Base-by-base conservation (phyloP, 2,797 vertebrate genomes). In the Gadopsis bispinosus region DNA sequence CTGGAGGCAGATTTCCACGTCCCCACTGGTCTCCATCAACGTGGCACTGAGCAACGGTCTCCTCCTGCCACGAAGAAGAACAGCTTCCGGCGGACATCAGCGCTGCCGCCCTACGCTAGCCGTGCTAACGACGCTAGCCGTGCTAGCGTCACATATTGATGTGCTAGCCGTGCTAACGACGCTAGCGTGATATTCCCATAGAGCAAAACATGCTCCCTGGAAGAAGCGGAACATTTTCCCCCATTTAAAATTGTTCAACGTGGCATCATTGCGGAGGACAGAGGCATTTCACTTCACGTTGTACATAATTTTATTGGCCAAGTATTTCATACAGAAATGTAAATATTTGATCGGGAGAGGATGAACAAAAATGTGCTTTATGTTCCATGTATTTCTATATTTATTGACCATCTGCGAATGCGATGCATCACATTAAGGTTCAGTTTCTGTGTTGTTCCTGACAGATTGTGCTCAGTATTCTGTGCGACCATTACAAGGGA, bases 11-110 rank as follows among this genome's bases (percentile, higher is more conserved):
- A 73, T 86, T 69, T 95, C 95, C 94, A 95, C 95, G 95, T 95
- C 94, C 90, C 86, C 95, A 96, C 94, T 92, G 92, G 92, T 83
- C 94, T 93, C 95, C 95, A 96, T 96, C 96, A 96, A 96, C 96
- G 95, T 96, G 95, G 95, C 96, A 96, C 88, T 88, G 53, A 75
- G 85, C 69, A 86, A 63, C 84, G 72, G 33, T 13, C 77, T 79
- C 81, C 94, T 86, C 91, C 93, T 80, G 51, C 88, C 80, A 78
- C 90, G 88, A 91, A 89, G 90, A 92, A 93, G 85, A 91, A 88
- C 80, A 56, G 5, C 88, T 94, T 94, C 92, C 91, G 92, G 92
- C 64, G 39, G 4, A 69, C 45, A 67, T 53, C 6, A 4, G 10
- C 7, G 8, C 9, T 5, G 45, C 37, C 47, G 54, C 12, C 2